These are phyloP conservation scores for Thera obeliscata DNA, from an alignment of 2,888 invertebrate genomes.

Conservation along the genomic window DNA sequence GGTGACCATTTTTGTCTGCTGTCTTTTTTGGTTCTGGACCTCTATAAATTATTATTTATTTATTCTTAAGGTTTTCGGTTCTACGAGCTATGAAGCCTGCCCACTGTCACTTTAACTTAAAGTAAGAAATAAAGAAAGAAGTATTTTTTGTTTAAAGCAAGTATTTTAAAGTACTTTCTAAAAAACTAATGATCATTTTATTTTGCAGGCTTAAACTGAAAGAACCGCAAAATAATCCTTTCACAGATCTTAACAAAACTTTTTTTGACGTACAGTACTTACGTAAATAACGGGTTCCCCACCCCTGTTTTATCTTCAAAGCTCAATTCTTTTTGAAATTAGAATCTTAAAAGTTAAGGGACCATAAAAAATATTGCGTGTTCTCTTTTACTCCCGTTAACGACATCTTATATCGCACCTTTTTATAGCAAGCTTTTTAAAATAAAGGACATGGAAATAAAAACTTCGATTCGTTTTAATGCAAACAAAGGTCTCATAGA, in stretches of 20 bases:
- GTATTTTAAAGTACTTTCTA: slow-evolving; percentile 1
- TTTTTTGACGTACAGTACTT: slow-evolving; percentile 49
- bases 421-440: slow-evolving; percentile 58
- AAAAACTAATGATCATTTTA: slow-evolving; percentile 13
- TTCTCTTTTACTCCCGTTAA: slow-evolving; percentile 44
- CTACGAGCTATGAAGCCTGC: too few relatives aligned
- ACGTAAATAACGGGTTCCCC: slow-evolving; percentile 4
- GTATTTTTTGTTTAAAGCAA: too few relatives aligned
- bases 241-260: slow-evolving; percentile 63
- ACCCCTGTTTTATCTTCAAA: slow-evolving; percentile 30
- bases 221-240: slow-evolving; percentile 43
- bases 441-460: slow-evolving; percentile 68
- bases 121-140: too few relatives aligned
- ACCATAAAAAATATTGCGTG: slow-evolving; percentile 37
- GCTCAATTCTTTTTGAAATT: slow-evolving; percentile 36
- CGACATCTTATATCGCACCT: slow-evolving; percentile 48
- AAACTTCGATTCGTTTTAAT: slow-evolving; percentile 72
- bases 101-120: too few relatives aligned
- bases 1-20: too few relatives aligned
- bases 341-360: slow-evolving; percentile 42
- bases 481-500: slow-evolving; percentile 70
- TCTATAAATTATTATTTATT: too few relatives aligned
- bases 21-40: too few relatives aligned
- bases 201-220: slow-evolving; percentile 16
- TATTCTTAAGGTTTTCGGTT: too few relatives aligned